These are phyloP conservation scores for Arothron firmamentum DNA, from an alignment of 2,113 vertebrate genomes.

Conservation along the genomic window DNA sequence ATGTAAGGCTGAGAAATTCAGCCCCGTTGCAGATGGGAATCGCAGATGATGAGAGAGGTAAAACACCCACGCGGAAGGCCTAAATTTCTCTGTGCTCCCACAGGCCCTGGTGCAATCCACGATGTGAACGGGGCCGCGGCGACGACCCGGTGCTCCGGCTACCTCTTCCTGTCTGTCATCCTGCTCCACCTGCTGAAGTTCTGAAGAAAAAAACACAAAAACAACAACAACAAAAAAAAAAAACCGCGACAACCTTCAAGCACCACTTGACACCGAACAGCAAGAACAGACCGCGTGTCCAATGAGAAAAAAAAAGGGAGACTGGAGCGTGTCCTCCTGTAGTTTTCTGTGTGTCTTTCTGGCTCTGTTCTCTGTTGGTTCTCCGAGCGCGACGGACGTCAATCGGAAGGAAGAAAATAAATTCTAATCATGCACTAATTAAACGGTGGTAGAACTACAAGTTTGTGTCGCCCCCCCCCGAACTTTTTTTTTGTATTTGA, in stretches of 20 bases:
- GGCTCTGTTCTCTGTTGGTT: constrained; percentile 55
- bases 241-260: constrained; percentile 60
- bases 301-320: constrained; percentile 68
- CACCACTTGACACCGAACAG: constrained; percentile 67
- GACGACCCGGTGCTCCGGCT: constrained; percentile 73
- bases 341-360: constrained; percentile 44
- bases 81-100: background rate
- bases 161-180: constrained; percentile 81
- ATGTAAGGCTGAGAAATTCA: background rate
- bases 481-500: constrained; percentile 66
- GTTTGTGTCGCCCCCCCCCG: constrained; percentile 59
- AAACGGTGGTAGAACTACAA: constrained; percentile 64
- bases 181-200: constrained; percentile 85
- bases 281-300: constrained; percentile 78
- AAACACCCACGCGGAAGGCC: background rate
- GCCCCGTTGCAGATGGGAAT: too few relatives aligned
- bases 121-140: constrained; percentile 81
- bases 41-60: background rate
- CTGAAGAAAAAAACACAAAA: constrained; percentile 74
- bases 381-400: constrained; percentile 42
- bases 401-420: constrained; percentile 37
- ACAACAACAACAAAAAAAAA: too few relatives aligned
- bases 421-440: constrained; percentile 66
- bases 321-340: constrained; percentile 52
- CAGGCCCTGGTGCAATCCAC: constrained; percentile 91